These are phyloP conservation scores for Elachura formosa DNA, from an alignment of 2,113 vertebrate genomes.

Conservation along the genomic window DNA sequence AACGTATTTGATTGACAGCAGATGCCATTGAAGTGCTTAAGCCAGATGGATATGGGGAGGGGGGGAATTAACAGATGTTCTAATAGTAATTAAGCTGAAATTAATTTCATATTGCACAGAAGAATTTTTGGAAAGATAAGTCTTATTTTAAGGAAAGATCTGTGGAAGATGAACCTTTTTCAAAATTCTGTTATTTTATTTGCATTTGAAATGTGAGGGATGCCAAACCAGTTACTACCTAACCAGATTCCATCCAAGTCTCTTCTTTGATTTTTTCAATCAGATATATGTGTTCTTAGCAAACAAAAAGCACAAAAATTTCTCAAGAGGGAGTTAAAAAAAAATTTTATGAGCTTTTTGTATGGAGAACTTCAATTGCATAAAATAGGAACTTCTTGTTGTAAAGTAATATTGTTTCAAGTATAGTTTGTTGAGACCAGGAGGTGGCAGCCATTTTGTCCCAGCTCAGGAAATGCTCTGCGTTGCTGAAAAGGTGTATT, in stretches of 20 bases:
- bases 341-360: background rate
- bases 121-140: background rate
- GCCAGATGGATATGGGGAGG: background rate
- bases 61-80: background rate
- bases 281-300: background rate
- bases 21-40: constrained; percentile 4
- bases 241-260: background rate
- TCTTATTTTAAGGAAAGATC: background rate
- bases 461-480: background rate
- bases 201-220: background rate
- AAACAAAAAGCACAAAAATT: background rate
- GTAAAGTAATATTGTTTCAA: background rate
- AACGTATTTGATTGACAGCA: constrained; percentile 15
- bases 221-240: background rate
- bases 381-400: background rate
- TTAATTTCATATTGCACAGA: background rate
- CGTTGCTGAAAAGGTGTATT: background rate
- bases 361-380: background rate
- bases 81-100: background rate
- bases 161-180: background rate
- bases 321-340: background rate
- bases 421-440: background rate
- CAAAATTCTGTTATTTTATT: background rate
- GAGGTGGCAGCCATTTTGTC: background rate
- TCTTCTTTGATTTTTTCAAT: background rate